Evolutionary conservation across 2,888 invertebrate genomes (phyloP).

Genomic region (Heteropelma amictum): DNA sequence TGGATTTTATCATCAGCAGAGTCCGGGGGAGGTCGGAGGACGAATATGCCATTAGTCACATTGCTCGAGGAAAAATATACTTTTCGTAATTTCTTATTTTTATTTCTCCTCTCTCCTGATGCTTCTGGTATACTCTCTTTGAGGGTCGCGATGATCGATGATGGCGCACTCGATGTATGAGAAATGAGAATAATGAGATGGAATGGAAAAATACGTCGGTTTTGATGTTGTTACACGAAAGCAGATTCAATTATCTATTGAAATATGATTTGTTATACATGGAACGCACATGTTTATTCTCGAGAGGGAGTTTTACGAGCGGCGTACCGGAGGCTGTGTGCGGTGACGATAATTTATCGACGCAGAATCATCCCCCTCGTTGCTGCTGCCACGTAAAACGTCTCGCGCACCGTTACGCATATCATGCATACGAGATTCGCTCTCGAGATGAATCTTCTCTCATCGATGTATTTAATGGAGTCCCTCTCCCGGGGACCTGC

Average conservation of each 20-base stretch:
- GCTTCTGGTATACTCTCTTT: background rate
- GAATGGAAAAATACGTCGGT: conserved; percentile 44
- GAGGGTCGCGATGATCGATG: conserved; percentile 50
- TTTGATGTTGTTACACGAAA: conserved; percentile 26
- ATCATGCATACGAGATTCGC: conserved; percentile 28
- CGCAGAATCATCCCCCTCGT: conserved; percentile 16
- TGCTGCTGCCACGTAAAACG: too few species aligned
- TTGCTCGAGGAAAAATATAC: conserved; percentile 40
- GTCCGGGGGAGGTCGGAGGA: background rate
- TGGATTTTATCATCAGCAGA: conserved; percentile 45
- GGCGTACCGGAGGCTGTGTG: background rate
- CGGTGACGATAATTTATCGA: conserved; percentile 47
- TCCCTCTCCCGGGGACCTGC: background rate
- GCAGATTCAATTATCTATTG: conserved; percentile 54
- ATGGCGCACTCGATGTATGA: conserved; percentile 2
- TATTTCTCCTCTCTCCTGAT: conserved; percentile 4
- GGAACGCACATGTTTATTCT: conserved; percentile 26
- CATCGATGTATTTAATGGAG: conserved; percentile 30
- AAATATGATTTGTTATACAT: conserved; percentile 46
- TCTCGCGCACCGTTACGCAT: conserved; percentile 27
- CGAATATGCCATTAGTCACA: conserved; percentile 47
- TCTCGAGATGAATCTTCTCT: conserved; percentile 34
- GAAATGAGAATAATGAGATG: conserved; percentile 33
- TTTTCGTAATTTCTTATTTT: conserved; percentile 21
- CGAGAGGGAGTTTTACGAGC: conserved; percentile 11